phyloP scores from a whole-genome alignment of 1,140 invertebrate species.

The Drosophila eugracilis region DNA sequence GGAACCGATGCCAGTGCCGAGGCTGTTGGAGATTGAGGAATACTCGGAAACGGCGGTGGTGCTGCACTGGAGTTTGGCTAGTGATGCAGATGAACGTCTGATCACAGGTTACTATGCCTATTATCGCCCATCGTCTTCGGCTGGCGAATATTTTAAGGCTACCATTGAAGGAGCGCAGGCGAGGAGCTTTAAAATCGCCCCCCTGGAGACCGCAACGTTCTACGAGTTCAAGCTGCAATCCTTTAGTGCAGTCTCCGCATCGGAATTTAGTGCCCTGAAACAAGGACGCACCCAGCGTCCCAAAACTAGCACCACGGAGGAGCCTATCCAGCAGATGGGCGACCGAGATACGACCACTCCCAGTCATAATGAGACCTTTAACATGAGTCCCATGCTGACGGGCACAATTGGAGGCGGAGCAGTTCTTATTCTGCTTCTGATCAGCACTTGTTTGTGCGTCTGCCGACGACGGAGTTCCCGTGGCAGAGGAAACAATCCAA shows the following conservation, averaged over 20 bases:
- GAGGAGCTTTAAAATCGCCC: conserved; percentile 89
- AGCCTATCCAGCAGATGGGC: conserved; percentile 26
- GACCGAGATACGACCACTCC: conserved; percentile 61
- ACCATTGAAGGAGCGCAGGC: conserved; percentile 90
- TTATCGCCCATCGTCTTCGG: conserved; percentile 92
- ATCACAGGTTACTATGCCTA: conserved; percentile 93
- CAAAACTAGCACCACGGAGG: conserved; percentile 51
- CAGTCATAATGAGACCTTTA: conserved; percentile 70
- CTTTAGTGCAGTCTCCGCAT: conserved; percentile 93
- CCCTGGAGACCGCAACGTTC: conserved; percentile 91
- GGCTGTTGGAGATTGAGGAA: conserved; percentile 90
- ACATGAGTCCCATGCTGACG: conserved; percentile 56
- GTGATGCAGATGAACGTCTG: conserved; percentile 48
- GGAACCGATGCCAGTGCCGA: conserved; percentile 89
- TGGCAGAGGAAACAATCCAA: conserved; percentile 72
- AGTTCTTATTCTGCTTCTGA: conserved; percentile 58
- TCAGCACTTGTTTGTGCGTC: conserved; percentile 79
- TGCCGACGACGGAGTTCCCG: conserved; percentile 71
- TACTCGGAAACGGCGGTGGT: conserved; percentile 89
- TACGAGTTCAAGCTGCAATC: conserved; percentile 97
- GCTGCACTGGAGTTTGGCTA: conserved; percentile 88
- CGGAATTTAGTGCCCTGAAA: conserved; percentile 93
- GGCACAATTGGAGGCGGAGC: conserved; percentile 69
- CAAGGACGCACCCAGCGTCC: conserved; percentile 88
- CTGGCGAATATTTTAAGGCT: conserved; percentile 93